These are phyloP conservation scores for Paratrypauchen microcephalus DNA, from an alignment of 2,797 vertebrate species.

Conservation along the genomic window DNA sequence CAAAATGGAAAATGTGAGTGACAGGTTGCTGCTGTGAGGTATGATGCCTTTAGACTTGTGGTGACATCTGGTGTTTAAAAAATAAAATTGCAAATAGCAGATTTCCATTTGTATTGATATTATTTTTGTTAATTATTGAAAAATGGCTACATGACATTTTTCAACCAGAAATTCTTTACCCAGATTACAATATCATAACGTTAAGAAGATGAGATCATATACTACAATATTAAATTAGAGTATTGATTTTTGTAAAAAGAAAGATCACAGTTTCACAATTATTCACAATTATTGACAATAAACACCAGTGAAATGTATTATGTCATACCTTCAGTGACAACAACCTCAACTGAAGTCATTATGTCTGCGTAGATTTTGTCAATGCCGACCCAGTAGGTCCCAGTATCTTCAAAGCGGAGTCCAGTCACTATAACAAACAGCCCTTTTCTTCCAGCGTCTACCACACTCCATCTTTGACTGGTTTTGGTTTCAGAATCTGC, in stretches of 20 bases:
- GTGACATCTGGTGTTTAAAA: neutral
- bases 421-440: slow-evolving; percentile 54
- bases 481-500: slow-evolving; percentile 51
- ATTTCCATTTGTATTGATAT: too few relatives aligned
- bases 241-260: too few relatives aligned
- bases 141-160: too few relatives aligned
- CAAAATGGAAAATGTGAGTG: neutral
- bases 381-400: slow-evolving; percentile 76
- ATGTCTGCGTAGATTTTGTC: slow-evolving; percentile 66
- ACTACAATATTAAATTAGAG: too few relatives aligned
- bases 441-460: slow-evolving; percentile 22
- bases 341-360: slow-evolving; percentile 62
- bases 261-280: too few relatives aligned
- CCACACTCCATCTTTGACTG: slow-evolving; percentile 32
- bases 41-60: neutral
- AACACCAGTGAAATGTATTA: neutral
- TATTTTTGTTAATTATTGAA: too few relatives aligned
- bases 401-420: slow-evolving; percentile 59
- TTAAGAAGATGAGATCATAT: neutral
- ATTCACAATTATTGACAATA: too few relatives aligned
- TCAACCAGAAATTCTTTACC: too few relatives aligned
- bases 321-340: slow-evolving; percentile 66
- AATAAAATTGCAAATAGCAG: neutral
- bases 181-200: neutral
- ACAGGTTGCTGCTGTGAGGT: neutral